Evolutionary conservation across 2,113 vertebrate species (phyloP), one percentile per base, ranked within the genome.

Genomic region (Thunnus maccoyii): DNA sequence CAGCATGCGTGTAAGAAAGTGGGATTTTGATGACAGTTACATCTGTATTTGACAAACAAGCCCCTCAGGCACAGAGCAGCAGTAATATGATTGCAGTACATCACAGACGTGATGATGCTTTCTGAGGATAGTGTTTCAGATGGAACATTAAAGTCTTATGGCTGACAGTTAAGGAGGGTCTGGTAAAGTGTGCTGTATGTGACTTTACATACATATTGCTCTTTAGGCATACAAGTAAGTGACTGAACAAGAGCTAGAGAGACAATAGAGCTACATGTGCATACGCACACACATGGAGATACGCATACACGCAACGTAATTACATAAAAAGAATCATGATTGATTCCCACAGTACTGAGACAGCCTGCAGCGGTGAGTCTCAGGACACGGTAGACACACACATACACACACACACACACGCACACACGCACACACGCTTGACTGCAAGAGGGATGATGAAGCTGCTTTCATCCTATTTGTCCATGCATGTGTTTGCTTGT

Each of bases 41-140:
- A 83, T 87, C 22, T 88, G 74, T 79, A 78, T 87, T 88, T 89
- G 91, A 85, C 76, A 89, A 85, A 85, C 84, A 78, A 81, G 76
- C 11, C 87, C 90, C 79, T 69, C 44, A 36, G 85, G 90, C 83
- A 36, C 1, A 8, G 20, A 72, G 66, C 50, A 18, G 85, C 69
- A 54, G 65, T 22, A 47, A 68, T 72, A 60, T 68, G 74, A 88
- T 64, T 68, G 63, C 60, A 32, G 65, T 50, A 50, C 58, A 86
- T 80, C 78, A 58, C 72, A 70, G 65, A 72, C 78, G n/a, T 16
- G 80, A 65, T 44, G 58, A 79, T 51, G 80, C 68, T 72, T 84
- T 81, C 52, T 66, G 25, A 87, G 61, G 65, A 69, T 27, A 20
- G 78, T 62, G 54, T 74, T 88, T 88, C 47, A 70, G 55, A 77